Evolutionary conservation across 2,797 vertebrate species (phyloP).

Genomic region (Vultur gryphus): DNA sequence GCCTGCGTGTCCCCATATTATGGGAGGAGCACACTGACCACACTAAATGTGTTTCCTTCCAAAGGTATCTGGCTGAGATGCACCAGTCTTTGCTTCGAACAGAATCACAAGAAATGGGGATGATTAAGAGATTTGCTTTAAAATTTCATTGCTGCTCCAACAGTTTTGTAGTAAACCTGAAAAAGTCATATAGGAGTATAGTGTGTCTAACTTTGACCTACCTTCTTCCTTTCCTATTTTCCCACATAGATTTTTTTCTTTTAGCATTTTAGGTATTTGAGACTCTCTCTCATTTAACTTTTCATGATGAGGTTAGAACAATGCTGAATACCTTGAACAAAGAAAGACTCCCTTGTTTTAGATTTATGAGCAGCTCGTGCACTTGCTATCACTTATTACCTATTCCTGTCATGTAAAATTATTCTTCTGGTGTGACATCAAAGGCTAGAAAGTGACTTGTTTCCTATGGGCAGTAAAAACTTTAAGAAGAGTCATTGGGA

Average conservation of each 20-base stretch:
- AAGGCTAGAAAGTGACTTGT: not conserved
- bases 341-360: not conserved
- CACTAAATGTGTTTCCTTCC: not conserved
- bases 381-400: not conserved
- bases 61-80: not conserved
- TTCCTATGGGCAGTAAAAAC: not conserved
- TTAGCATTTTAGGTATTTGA: not conserved
- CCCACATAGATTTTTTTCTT: not conserved
- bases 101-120: not conserved
- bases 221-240: not conserved
- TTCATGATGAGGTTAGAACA: not conserved
- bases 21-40: not conserved
- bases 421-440: not conserved
- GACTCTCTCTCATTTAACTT: not conserved
- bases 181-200: not conserved
- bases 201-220: not conserved
- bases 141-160: not conserved
- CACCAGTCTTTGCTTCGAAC: not conserved
- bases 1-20: not conserved
- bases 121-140: not conserved
- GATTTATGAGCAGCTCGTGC: not conserved
- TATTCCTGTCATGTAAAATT: not conserved
- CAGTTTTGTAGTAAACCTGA: not conserved
- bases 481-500: not conserved
- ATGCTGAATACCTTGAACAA: not conserved